These are phyloP conservation scores for Plagiodera versicolora DNA, from an alignment of 2,888 invertebrate species.

Conservation along the genomic window DNA sequence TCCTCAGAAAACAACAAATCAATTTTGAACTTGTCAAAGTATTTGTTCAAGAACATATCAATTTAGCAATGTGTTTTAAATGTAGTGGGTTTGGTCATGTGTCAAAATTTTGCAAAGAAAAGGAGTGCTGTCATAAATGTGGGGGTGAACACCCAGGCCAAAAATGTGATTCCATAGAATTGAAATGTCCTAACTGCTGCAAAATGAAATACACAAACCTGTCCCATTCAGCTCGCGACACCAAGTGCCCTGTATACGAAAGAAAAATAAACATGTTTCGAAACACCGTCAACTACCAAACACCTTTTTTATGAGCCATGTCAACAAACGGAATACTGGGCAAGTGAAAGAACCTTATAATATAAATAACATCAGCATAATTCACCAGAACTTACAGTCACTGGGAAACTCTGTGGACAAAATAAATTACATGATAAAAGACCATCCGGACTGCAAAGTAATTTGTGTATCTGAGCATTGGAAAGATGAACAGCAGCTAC, in stretches of 20 bases:
- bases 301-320: neutral
- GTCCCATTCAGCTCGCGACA: constrained; percentile 1
- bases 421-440: neutral
- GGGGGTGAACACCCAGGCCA: constrained; percentile 7
- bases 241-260: neutral
- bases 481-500: neutral
- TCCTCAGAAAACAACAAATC: constrained; percentile 8
- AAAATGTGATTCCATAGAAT: too few species aligned
- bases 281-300: neutral
- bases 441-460: neutral
- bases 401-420: constrained; percentile 2
- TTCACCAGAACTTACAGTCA: constrained; percentile 8
- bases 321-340: too few species aligned
- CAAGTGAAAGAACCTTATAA: neutral
- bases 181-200: constrained; percentile 4
- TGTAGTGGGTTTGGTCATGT: constrained; percentile 21
- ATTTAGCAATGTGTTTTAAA: constrained; percentile 15
- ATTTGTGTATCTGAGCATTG: constrained; percentile 7
- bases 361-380: neutral
- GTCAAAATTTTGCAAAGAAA: constrained; percentile 7
- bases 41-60: neutral
- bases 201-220: neutral
- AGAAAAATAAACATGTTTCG: neutral
- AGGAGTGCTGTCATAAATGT: constrained; percentile 10
- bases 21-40: neutral